Evolutionary conservation across 2,888 invertebrate genomes (phyloP), one percentile per base, ranked within the genome.

Genomic region (Tholera decimalis): DNA sequence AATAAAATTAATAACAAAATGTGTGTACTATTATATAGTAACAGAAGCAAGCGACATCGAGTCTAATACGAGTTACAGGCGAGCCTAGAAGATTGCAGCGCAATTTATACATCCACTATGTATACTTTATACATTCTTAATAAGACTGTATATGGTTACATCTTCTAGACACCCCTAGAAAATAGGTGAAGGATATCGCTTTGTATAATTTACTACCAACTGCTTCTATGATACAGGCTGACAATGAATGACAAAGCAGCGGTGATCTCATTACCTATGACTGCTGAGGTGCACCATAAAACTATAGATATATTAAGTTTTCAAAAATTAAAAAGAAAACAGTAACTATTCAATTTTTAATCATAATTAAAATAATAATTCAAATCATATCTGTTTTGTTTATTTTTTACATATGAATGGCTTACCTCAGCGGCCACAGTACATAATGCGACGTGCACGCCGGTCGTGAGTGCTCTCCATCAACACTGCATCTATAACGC

Each of bases 1-100:
- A 87, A 88, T 89, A 85, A 88, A 83, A 88, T 85, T 86, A 86
- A 84, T 86, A 89, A 89, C 85, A 85, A 87, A 84, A 83, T 77
- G 60, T 82, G 81, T 78, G 71, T 83, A 83, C 83, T 83, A 83
- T 80, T 63, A 72, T 65, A 85, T 84, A 85, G 83, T 84, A 83
- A 80, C 79, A 79, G 80, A 83, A 85, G 84, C 84, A 76, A 84
- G 83, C 82, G 77, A 84, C 82, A 81, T 79, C 67, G 54, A 82
- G 75, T 82, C 81, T 83, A 79, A 81, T 83, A 80, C 74, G 73
- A 77, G 68, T 73, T 69, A 66, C 72, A 77, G 70, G 53, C 46
- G 18, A 35, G 64, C 61, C 65, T 61, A 62, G 58, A 68, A 72
- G 35, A 58, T 39, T 55, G 56, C 59, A 65, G 39, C 66, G 39